Evolutionary conservation across 2,113 vertebrate species (phyloP).

Genomic region (Zosterops pallidus): DNA sequence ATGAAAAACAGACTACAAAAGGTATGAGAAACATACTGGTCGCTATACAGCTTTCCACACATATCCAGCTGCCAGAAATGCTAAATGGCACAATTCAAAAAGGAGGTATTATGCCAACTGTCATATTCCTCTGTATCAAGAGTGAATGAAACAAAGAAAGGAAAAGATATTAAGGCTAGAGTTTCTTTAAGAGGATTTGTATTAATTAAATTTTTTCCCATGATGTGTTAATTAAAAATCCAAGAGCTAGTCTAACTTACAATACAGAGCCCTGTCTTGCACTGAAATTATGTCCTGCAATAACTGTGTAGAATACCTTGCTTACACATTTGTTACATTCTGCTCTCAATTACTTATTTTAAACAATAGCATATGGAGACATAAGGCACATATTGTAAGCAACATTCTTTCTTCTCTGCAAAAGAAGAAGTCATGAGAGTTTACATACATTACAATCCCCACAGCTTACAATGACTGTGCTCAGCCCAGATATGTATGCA

Average conservation of each 20-base stretch:
- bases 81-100: not conserved
- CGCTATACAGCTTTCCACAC: not conserved
- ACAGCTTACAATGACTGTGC: not conserved
- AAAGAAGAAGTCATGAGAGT: not conserved
- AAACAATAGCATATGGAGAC: not conserved
- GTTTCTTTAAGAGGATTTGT: not conserved
- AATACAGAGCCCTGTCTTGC: not conserved
- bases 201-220: not conserved
- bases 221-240: not conserved
- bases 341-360: not conserved
- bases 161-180: not conserved
- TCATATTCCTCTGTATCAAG: not conserved
- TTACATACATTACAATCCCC: not conserved
- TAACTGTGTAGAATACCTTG: not conserved
- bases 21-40: constrained; percentile 28
- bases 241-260: not conserved
- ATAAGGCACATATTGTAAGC: not conserved
- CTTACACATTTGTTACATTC: not conserved
- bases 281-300: not conserved
- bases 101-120: not conserved
- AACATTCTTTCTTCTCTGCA: not conserved
- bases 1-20: constrained; percentile 34
- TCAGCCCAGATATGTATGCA: not conserved
- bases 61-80: not conserved
- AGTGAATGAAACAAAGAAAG: not conserved